Evolutionary conservation across 2,113 vertebrate genomes (phyloP), one percentile per base, ranked within the genome.

Genomic region (Dendrocopos noguchii): DNA sequence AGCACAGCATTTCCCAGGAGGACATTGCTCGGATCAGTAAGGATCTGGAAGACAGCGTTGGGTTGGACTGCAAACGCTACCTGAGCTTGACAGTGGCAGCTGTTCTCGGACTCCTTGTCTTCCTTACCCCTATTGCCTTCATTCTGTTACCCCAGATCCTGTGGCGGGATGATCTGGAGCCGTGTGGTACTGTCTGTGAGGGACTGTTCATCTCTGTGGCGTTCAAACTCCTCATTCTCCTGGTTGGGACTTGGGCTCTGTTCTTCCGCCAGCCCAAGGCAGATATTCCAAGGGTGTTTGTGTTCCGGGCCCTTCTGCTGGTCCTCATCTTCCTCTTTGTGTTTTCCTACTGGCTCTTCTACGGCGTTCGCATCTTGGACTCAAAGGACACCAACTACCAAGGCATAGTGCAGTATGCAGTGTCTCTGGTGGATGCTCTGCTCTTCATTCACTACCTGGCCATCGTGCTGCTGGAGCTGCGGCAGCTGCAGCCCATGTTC

Each of bases 341-440:
- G 80, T 98, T 99, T 78, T 99, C 99, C 95, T 99, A 99, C 94
- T 99, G 99, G 99, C 98, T 99, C 11, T 99, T 99, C 68, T 99
- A 99, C 1, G 99, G 99, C 10, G 99, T 99, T 72, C 98, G 99
- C 84, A 99, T 99, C 92, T 96, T 99, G 67, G 99, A 99, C 83
- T 98, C 98, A 0, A 98, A 98, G 98, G 99, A 99, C 92, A 98
- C 98, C 76, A 98, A 99, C 94, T 99, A 99, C 97, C 98, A 99
- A 52, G 98, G 99, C 15, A 99, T 99, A 11, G 99, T 99, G 94
- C 99, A 99, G 97, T 99, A 99, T 2, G 98, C 99, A 0, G 99
- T 99, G 91, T 99, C 99, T 18, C 97, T 99, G 10, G 99, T 99
- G 97, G 99, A 99, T 8, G 98, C 99, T 5, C 98, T 99, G 84